phyloP scores from a whole-genome alignment of 2,113 vertebrate genomes.

The Nothobranchius furzeri region DNA sequence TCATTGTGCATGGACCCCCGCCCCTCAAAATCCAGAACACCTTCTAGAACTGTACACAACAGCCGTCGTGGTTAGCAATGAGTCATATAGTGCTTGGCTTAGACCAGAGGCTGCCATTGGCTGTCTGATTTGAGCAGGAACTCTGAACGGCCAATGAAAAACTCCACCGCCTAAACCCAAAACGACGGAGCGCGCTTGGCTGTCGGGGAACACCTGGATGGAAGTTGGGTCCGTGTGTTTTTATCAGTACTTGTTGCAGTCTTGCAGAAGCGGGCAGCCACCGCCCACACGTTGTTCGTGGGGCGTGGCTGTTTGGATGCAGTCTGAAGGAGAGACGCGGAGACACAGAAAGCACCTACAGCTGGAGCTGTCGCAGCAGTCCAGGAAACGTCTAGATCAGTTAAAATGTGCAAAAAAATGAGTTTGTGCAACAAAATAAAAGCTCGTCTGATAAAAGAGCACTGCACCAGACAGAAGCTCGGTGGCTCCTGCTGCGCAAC shows the following conservation, averaged over 20 bases:
- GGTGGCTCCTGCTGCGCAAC: conserved; percentile 44
- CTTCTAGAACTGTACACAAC: conserved; percentile 59
- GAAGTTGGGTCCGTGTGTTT: conserved; percentile 40
- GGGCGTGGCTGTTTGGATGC: conserved; percentile 23
- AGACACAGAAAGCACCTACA: conserved; percentile 36
- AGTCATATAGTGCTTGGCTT: conserved; percentile 65
- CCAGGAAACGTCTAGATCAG: conserved; percentile 13
- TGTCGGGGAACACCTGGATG: conserved; percentile 28
- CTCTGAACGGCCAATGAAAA: conserved; percentile 47
- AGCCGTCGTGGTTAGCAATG: conserved; percentile 53
- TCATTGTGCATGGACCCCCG: conserved; percentile 78
- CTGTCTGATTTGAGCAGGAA: conserved; percentile 52
- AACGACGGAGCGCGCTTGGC: conserved; percentile 38
- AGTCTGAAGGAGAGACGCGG: conserved; percentile 14
- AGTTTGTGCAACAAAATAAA: too few relatives aligned
- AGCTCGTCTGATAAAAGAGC: not conserved
- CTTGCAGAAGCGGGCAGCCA: conserved; percentile 8
- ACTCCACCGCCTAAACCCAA: conserved; percentile 50
- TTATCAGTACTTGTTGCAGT: conserved; percentile 7
- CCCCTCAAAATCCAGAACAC: conserved; percentile 57
- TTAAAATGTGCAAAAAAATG: not conserved
- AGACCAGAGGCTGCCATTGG: conserved; percentile 66
- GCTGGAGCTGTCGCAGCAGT: conserved; percentile 50
- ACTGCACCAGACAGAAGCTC: conserved; percentile 12
- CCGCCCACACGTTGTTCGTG: conserved; percentile 6